Base-by-base conservation (phyloP, 1,140 invertebrate genomes). In the Gryllus bimaculatus region DNA sequence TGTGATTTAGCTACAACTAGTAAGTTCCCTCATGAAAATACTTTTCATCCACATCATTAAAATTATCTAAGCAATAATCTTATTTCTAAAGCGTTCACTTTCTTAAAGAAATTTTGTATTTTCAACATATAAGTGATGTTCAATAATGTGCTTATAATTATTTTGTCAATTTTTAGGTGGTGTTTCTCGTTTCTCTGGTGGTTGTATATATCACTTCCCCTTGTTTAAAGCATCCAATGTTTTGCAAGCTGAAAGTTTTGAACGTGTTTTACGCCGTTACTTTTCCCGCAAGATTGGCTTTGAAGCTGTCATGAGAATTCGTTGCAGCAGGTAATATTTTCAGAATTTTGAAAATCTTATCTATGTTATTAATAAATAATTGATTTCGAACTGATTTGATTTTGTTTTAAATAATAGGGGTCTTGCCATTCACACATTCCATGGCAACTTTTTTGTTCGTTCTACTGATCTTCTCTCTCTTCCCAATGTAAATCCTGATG, bases 381-480 rank as follows among this genome's bases (percentile, higher is more conserved):
- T n/a, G 0, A n/a, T 39, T 49, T 8, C 8, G 48, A 21, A 20
- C 18, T 49, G 13, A 8, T 10, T 47, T 79, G 73, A 8, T 74
- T 49, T 47, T 26, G 66, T 48, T n/a, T 75, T 75, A 80, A 82
- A 80, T 83, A 83, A 6, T 83, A 91, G 93, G 85, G 95, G 98
- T 20, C 86, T 99, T 74, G 90, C 94, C 49, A 97, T 99, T 81
- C 96, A 99, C 85, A 97, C 97, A 82, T 99, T 99, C 90, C 97
- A 99, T 88, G 98, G 98, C 12, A 99, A 99, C 86, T 99, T 99
- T 89, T 99, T 99, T 87, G 98, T 99, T 66, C 90, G 98, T 21
- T 99, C 98, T 0, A 98, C 97, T 8, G 98, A 99, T 88, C 88
- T 99, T 20, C 87, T 99, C 21, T 97, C 96, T 54, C 87, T 99